These are phyloP conservation scores for Matsumyia berberina DNA, from an alignment of 2,888 invertebrate genomes.

Conservation along the genomic window DNA sequence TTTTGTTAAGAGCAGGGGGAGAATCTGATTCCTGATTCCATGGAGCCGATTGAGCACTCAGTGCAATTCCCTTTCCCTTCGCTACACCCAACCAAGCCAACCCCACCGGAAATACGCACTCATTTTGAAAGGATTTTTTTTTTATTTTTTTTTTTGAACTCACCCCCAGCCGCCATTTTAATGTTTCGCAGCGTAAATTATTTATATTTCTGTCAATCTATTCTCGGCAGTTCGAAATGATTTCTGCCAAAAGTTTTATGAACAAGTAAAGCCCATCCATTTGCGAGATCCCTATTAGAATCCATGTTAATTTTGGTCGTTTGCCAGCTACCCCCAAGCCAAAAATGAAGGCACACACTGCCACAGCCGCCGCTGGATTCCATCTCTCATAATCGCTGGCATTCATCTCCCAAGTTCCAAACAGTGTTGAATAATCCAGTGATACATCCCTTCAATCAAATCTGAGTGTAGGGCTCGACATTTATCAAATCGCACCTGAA, in stretches of 20 bases:
- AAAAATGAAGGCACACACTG: neutral
- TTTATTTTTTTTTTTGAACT: neutral
- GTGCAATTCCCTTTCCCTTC: neutral
- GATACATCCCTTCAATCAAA: constrained; percentile 74
- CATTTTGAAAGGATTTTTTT: constrained; percentile 1
- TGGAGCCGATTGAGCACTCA: too few relatives aligned
- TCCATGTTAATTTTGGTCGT: constrained; percentile 44
- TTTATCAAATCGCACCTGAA: constrained; percentile 74
- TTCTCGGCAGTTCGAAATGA: constrained; percentile 27
- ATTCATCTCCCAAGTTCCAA: constrained; percentile 64
- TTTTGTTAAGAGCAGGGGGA: too few relatives aligned
- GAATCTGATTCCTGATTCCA: too few relatives aligned
- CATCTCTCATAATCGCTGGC: constrained; percentile 63
- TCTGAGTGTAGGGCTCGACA: constrained; percentile 55
- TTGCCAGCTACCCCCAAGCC: neutral
- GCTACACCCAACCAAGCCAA: neutral
- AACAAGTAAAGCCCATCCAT: constrained; percentile 56
- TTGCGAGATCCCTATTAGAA: constrained; percentile 54
- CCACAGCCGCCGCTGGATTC: constrained; percentile 35
- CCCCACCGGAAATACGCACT: neutral
- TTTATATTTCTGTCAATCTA: constrained; percentile 41
- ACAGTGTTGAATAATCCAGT: constrained; percentile 71
- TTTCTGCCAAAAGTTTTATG: constrained; percentile 56
- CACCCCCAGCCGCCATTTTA: neutral
- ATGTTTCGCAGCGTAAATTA: constrained; percentile 15